Base-by-base conservation (phyloP, 2,888 invertebrate species). In the Miltochrista miniata region DNA sequence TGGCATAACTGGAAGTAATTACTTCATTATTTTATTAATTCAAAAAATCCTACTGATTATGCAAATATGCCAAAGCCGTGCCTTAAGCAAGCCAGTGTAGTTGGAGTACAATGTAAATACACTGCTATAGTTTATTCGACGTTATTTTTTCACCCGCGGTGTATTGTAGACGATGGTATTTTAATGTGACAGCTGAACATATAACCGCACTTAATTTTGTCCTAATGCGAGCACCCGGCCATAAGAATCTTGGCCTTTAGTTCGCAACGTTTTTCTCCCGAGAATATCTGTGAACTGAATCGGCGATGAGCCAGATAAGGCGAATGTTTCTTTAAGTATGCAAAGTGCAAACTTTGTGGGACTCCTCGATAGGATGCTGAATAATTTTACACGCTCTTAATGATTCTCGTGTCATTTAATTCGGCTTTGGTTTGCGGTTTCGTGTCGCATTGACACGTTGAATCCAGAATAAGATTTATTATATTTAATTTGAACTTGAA, bases 201-300 rank as follows among this genome's bases (percentile, higher is more conserved):
- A 90, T 89, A 88, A 90, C 85, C 76, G 85, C 90, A 91, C 91
- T 91, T 90, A 90, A 90, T 90, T 88, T 89, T 84, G 85, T 83
- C 87, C 90, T 90, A 89, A 91, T 87, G 86, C 82, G 87, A 81
- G 74, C 76, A 74, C 68, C 70, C 59, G 74, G 70, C 75, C 73
- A 74, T 76, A 85, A 81, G 85, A 85, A 85, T 88, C 82, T 74
- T 67, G 68, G 66, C 59, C 74, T 80, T 77, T 72, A 68, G 72
- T 76, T 70, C 59, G 70, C 76, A 80, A 76, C 76, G 80, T 85
- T 89, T 89, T 85, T 84, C 83, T 77, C 76, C 56, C 45, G 66
- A 63, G 79, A 81, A 83, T 89, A 89, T 88, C 87, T 83, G 81
- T 74, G 82, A 75, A 81, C 81, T 71, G 84, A 85, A 88, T 89